Conservation (phyloP, 35 echinoderm and acorn worm species). For the Anneissia japonica region DNA sequence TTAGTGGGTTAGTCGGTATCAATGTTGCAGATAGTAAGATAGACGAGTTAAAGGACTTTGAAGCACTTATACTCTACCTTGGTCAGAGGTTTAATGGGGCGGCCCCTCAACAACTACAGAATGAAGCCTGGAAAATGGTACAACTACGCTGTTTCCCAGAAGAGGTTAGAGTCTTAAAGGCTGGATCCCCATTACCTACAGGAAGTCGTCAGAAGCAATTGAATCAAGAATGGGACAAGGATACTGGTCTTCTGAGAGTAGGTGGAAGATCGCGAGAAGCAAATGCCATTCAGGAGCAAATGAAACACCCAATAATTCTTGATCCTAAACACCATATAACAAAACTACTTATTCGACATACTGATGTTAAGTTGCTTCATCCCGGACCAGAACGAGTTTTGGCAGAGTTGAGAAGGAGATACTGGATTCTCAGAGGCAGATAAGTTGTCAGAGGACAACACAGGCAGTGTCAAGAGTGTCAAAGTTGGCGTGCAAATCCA, state of each 20-base stretch:
- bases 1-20: too few species aligned
- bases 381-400: too few species aligned
- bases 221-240: background rate
- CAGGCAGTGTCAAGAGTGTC: background rate
- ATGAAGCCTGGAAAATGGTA: background rate
- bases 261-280: background rate
- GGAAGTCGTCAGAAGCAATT: background rate
- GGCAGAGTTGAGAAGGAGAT: background rate
- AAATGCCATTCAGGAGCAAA: background rate
- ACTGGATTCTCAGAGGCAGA: background rate
- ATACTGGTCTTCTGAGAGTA: background rate
- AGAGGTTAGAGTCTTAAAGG: too few species aligned
- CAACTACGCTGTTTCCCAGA: background rate
- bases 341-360: background rate
- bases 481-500: background rate
- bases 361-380: background rate
- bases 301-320: background rate
- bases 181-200: too few species aligned
- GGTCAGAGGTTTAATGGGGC: background rate
- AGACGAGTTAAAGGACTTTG: background rate
- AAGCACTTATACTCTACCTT: background rate
- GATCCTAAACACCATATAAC: background rate
- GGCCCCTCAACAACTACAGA: background rate
- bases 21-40: too few species aligned
- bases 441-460: background rate